Percentiles rank a stretch among this genome's conserved stretches.
Conservation (phyloP, 1,140 invertebrate species). For the Carcinoscorpius rotundicauda region DNA sequence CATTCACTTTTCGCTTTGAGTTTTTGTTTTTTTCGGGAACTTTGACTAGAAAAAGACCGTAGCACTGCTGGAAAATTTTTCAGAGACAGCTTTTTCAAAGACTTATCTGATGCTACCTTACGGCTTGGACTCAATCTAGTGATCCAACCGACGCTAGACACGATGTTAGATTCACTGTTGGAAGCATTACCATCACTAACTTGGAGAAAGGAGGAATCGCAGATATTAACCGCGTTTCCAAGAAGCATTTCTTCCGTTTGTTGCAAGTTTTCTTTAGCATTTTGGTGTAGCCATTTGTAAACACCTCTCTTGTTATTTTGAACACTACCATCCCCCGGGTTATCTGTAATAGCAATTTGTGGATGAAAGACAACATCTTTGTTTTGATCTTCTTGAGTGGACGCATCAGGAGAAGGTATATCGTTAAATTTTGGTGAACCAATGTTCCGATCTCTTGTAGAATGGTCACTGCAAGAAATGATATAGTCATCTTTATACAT, state of each 20-base stretch:
- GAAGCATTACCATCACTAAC: slow-evolving; percentile 8
- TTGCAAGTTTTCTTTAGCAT: too few relatives aligned
- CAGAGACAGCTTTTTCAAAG: slow-evolving; percentile 19
- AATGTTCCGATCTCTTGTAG: slow-evolving; percentile 1
- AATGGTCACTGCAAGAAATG: slow-evolving; percentile 14
- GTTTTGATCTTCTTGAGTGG: too few relatives aligned
- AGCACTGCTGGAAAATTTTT: slow-evolving; percentile 11
- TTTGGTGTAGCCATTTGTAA: background rate
- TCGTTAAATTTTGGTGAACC: slow-evolving; percentile 1
- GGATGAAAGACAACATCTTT: too few relatives aligned
- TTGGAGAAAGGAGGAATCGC: slow-evolving; percentile 3
- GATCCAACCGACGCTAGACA: slow-evolving; percentile 7
- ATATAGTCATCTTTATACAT: slow-evolving; percentile 23
- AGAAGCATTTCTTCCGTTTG: slow-evolving; percentile 7
- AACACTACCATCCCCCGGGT: background rate
- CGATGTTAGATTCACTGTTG: slow-evolving; percentile 12
- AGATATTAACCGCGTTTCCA: background rate
- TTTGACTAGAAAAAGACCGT: slow-evolving; percentile 22
- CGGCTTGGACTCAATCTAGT: slow-evolving; percentile 1
- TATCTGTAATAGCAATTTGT: background rate
- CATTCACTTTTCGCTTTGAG: too few relatives aligned
- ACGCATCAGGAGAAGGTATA: too few relatives aligned
- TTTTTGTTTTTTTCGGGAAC: too few relatives aligned
- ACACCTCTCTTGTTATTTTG: slow-evolving; percentile 8
- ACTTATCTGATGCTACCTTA: slow-evolving; percentile 21